phyloP scores from a whole-genome alignment of 2,888 invertebrate species.

The Cephus pygmeus region DNA sequence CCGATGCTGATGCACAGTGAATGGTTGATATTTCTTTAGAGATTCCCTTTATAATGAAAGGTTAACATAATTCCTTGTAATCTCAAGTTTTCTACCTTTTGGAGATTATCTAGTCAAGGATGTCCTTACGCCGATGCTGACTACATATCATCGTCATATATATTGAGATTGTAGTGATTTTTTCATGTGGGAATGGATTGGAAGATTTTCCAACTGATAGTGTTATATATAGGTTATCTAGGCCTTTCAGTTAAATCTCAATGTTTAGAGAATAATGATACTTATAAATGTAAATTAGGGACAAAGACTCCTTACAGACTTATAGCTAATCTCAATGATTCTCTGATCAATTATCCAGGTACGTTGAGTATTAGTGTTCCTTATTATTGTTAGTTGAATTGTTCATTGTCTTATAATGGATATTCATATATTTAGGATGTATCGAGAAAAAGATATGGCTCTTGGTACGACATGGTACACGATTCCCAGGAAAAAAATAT shows the following conservation, averaged over 20 bases:
- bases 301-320: constrained; percentile 81
- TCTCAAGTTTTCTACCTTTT: neutral
- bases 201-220: neutral
- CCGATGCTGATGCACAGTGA: neutral
- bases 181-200: neutral
- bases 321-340: constrained; percentile 74
- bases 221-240: neutral
- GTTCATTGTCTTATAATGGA: neutral
- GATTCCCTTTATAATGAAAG: neutral
- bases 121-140: neutral
- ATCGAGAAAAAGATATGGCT: constrained; percentile 78
- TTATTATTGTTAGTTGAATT: neutral
- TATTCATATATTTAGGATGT: constrained; percentile 69
- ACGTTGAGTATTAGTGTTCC: constrained; percentile 31
- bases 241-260: constrained; percentile 66
- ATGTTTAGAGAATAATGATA: constrained; percentile 29
- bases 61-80: neutral
- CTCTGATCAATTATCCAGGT: constrained; percentile 72
- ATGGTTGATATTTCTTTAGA: neutral
- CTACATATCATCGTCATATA: neutral
- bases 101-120: neutral
- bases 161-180: neutral
- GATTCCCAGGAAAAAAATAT: constrained; percentile 74
- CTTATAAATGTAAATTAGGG: constrained; percentile 69
- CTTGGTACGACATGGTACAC: constrained; percentile 81